Evolutionary conservation across 1,140 invertebrate species (phyloP).

Genomic region (Cheumatopsyche charites): DNA sequence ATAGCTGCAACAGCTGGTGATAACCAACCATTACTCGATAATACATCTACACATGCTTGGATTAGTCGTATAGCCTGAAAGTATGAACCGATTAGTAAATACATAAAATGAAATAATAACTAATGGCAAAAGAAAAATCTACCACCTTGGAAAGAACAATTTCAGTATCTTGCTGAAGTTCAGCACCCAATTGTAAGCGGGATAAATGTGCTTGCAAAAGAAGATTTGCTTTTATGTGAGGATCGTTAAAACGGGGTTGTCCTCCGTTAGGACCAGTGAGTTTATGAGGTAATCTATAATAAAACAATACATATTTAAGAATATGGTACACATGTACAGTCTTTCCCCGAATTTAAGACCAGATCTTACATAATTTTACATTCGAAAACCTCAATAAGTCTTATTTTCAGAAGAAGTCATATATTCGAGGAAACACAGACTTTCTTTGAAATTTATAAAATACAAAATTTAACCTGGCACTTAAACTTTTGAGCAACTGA

Average conservation of each 20-base stretch:
- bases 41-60: conserved; percentile 98
- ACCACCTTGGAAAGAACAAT: conserved; percentile 78
- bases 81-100: not conserved
- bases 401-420: no score
- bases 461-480: conserved; percentile 52
- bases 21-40: conserved; percentile 97
- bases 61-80: conserved; percentile 81
- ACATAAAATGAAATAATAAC: not conserved
- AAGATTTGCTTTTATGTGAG: conserved; percentile 96
- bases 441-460: not conserved
- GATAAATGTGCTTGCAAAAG: conserved; percentile 96
- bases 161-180: conserved; percentile 97
- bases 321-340: no score
- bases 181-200: conserved; percentile 90
- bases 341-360: not conserved
- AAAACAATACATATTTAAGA: no score
- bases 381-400: no score
- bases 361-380: not conserved
- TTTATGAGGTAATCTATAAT: conserved; percentile 57
- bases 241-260: conserved; percentile 86
- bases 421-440: no score
- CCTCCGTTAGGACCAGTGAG: conserved; percentile 51
- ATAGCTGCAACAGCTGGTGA: conserved; percentile 97
- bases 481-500: conserved; percentile 80
- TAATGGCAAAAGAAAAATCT: no score